Conservation (phyloP, 2,113 vertebrate species). For the Corythornis madagascariensis region DNA sequence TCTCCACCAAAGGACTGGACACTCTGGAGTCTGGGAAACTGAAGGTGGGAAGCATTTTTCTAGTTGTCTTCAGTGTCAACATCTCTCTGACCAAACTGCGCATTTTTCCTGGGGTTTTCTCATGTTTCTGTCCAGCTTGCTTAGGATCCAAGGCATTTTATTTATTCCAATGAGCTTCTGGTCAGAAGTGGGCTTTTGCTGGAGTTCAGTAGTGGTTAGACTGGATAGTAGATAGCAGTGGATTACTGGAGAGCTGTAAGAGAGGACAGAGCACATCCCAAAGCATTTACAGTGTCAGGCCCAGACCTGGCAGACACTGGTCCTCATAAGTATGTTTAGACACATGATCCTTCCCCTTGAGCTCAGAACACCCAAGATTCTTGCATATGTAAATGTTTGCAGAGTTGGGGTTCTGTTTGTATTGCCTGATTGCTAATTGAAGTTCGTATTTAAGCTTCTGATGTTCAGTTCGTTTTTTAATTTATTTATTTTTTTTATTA, state of each 20-base stretch:
- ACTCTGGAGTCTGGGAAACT: background rate
- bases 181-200: background rate
- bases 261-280: background rate
- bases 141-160: background rate
- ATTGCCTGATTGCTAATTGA: slow-evolving; percentile 4
- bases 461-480: background rate
- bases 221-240: too few relatives aligned
- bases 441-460: slow-evolving; percentile 27
- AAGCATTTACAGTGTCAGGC: background rate
- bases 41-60: background rate
- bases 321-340: background rate
- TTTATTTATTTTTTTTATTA: background rate
- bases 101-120: background rate
- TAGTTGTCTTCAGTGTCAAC: background rate
- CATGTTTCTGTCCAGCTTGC: background rate
- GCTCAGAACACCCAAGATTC: background rate
- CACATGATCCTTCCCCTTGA: background rate
- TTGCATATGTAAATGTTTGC: slow-evolving; percentile 29
- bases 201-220: background rate
- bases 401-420: background rate
- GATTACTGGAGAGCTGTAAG: background rate
- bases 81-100: background rate
- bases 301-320: background rate
- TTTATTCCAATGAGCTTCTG: background rate
- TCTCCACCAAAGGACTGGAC: background rate